These are phyloP conservation scores for Chamaetylas fuelleborni DNA, from an alignment of 2,113 vertebrate species.

Conservation along the genomic window DNA sequence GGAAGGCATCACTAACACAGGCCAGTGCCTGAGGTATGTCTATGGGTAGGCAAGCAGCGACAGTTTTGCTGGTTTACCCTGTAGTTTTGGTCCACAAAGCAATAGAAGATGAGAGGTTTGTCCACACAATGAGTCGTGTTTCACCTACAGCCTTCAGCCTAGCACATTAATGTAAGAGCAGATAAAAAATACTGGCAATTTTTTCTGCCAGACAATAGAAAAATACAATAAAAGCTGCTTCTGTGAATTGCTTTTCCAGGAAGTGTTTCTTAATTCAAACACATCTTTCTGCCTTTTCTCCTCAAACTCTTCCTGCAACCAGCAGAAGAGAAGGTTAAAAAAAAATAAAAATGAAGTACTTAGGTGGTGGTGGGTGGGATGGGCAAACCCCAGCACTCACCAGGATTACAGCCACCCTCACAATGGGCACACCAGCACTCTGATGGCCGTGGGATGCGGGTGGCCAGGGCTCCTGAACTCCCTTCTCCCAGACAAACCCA, in stretches of 20 bases:
- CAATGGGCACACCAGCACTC: too few relatives aligned
- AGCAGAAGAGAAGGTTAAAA: background rate
- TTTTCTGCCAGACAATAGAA: background rate
- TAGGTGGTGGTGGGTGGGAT: background rate
- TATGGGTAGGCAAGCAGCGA: background rate
- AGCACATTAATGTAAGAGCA: background rate
- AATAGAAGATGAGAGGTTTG: background rate
- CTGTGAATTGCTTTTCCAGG: background rate
- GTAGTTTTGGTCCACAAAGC: background rate
- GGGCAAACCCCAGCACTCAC: background rate
- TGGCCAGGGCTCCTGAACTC: background rate
- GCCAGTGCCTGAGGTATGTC: rapidly evolving
- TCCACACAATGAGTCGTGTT: background rate
- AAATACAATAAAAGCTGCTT: background rate
- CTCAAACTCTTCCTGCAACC: background rate
- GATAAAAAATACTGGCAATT: background rate
- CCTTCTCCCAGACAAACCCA: background rate
- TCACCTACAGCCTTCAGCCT: background rate
- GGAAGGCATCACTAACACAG: background rate
- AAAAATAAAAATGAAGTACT: rapidly evolving
- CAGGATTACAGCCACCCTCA: background rate
- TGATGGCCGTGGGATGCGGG: rapidly evolving
- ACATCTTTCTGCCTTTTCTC: background rate
- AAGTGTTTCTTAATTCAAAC: background rate
- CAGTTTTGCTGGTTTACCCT: background rate